phyloP scores from a whole-genome alignment of 2,888 invertebrate species.

The Macrophya alboannulata region DNA sequence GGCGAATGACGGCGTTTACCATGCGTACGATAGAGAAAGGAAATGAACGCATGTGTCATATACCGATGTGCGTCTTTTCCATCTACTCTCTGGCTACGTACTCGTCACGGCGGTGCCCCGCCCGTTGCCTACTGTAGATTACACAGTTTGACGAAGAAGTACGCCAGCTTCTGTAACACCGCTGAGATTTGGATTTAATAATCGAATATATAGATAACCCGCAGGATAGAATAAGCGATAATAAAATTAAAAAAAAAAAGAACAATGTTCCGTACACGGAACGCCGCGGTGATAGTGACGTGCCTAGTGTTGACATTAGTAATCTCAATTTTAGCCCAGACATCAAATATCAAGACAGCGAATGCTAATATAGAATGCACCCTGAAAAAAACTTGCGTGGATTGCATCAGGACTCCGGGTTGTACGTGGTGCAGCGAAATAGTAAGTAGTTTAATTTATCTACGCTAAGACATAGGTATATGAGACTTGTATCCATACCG shows the following conservation, averaged over 20 bases:
- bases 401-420: constrained; percentile 79
- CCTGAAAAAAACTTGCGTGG: constrained; percentile 78
- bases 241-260: no score
- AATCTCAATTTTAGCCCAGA: not conserved
- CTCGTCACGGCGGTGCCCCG: constrained; percentile 8
- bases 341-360: not conserved
- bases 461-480: not conserved
- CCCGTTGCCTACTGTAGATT: constrained; percentile 9
- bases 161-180: not conserved
- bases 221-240: not conserved
- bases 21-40: not conserved
- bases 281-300: not conserved
- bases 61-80: not conserved
- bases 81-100: not conserved
- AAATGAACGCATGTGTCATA: not conserved
- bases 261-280: not conserved
- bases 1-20: not conserved
- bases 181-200: not conserved
- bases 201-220: not conserved
- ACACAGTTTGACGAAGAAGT: not conserved
- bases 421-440: constrained; percentile 81
- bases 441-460: constrained; percentile 64
- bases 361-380: constrained; percentile 68
- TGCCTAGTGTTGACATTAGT: constrained; percentile 30
- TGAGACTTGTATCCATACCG: not conserved